Evolutionary conservation across 2,888 invertebrate genomes (phyloP).

Genomic region (Panorpa germanica): DNA sequence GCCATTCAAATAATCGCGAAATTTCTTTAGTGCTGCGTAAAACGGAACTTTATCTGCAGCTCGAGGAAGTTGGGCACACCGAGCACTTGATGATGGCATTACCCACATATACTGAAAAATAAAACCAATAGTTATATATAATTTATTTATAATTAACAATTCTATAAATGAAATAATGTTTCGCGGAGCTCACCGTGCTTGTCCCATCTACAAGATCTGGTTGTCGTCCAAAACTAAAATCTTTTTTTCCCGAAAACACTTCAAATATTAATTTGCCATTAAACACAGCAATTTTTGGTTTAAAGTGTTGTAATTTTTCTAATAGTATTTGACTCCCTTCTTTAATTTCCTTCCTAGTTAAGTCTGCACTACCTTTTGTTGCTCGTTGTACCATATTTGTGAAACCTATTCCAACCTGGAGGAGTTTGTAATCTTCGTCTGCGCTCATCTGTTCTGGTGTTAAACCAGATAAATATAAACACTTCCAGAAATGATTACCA

Average conservation of each 20-base stretch:
- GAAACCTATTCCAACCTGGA: conserved; percentile 91
- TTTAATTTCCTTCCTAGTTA: conserved; percentile 84
- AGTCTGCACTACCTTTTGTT: conserved; percentile 89
- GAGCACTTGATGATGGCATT: conserved; percentile 95
- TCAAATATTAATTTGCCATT: conserved; percentile 99
- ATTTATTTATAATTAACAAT: conserved; percentile 5
- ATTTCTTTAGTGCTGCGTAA: conserved; percentile 87
- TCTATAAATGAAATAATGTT: conserved; percentile 1
- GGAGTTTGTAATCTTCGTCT: conserved; percentile 83
- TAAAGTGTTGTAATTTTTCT: conserved; percentile 79
- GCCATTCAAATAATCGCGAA: conserved; percentile 86
- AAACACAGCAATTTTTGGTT: conserved; percentile 92
- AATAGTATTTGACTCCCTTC: conserved; percentile 77
- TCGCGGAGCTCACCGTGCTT: conserved; percentile 55
- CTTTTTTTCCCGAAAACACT: conserved; percentile 92
- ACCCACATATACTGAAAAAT: conserved; percentile 85
- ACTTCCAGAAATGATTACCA: conserved; percentile 99
- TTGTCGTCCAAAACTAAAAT: conserved; percentile 91
- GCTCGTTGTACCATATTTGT: conserved; percentile 95
- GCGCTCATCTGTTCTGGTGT: conserved; percentile 92
- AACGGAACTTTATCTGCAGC: conserved; percentile 97
- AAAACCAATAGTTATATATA: conserved; percentile 11
- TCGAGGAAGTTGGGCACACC: conserved; percentile 92
- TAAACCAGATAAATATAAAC: conserved; percentile 81
- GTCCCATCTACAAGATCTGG: conserved; percentile 86